phyloP scores from a whole-genome alignment of 1,140 invertebrate species.

The Onthophagus taurus region DNA sequence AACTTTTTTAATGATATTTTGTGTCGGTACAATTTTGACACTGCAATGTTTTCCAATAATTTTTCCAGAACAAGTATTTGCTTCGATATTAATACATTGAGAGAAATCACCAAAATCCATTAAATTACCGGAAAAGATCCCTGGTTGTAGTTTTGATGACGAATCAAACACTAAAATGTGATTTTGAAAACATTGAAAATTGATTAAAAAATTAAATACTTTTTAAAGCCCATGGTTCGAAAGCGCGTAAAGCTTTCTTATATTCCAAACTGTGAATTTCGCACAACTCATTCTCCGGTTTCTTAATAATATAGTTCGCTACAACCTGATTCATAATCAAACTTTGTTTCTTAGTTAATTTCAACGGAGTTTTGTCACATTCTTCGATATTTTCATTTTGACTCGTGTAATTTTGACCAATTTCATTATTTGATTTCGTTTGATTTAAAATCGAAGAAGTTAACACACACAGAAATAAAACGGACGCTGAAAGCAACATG shows the following conservation, averaged over 20 bases:
- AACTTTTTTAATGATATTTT: conserved; percentile 20
- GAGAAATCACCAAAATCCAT: conserved; percentile 22
- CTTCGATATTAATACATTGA: conserved; percentile 23
- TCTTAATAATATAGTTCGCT: conserved; percentile 19
- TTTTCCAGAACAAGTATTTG: conserved; percentile 16
- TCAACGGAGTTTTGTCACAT: conserved; percentile 16
- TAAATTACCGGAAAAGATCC: conserved; percentile 22
- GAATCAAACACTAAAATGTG: conserved; percentile 28
- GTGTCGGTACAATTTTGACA: conserved; percentile 19
- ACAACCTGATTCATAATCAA: conserved; percentile 29
- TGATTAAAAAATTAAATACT: conserved; percentile 16
- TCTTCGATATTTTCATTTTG: neutral
- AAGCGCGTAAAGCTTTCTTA: conserved; percentile 22
- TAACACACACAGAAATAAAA: too few relatives aligned
- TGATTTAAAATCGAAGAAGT: too few relatives aligned
- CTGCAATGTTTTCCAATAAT: conserved; percentile 24
- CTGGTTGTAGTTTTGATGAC: conserved; percentile 27
- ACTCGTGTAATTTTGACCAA: too few relatives aligned
- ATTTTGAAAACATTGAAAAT: conserved; percentile 6
- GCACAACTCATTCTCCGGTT: conserved; percentile 21
- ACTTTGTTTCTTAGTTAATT: conserved; percentile 26
- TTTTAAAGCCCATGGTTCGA: conserved; percentile 29
- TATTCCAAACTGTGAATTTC: conserved; percentile 22
- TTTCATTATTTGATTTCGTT: neutral
- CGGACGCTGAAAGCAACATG: too few relatives aligned